phyloP scores from a whole-genome alignment of 2,797 vertebrate species.

The Ctenochaetus hawaiiensis region DNA sequence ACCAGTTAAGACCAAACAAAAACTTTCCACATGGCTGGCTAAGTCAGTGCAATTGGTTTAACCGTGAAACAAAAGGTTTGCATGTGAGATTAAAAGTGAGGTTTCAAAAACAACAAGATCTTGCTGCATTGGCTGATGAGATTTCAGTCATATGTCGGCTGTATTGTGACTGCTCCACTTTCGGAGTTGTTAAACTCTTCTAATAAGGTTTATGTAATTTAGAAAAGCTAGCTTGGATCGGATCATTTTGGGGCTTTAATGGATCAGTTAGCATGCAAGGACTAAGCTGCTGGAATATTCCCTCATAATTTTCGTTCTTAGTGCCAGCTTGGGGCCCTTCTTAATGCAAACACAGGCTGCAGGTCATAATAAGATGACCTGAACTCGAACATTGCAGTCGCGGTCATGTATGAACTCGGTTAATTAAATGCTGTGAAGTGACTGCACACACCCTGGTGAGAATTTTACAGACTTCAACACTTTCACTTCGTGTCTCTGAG shows the following conservation, averaged over 20 bases:
- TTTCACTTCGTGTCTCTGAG: background rate
- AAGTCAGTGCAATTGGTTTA: constrained; percentile 56
- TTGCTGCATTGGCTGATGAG: constrained; percentile 9
- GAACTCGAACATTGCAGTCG: constrained; percentile 1
- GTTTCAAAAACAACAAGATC: constrained; percentile 42
- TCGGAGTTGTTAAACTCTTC: constrained; percentile 74
- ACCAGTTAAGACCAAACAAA: constrained; percentile 68
- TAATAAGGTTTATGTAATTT: constrained; percentile 82
- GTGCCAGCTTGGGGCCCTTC: constrained; percentile 20
- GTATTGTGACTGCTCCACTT: constrained; percentile 74
- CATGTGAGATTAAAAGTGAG: constrained; percentile 52
- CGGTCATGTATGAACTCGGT: background rate
- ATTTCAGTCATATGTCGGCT: constrained; percentile 65
- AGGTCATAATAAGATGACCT: background rate
- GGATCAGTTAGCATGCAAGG: constrained; percentile 84
- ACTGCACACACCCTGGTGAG: too few relatives aligned
- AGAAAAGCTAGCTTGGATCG: constrained; percentile 71
- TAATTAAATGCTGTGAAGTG: background rate
- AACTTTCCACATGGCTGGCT: constrained; percentile 72
- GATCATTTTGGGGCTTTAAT: constrained; percentile 78
- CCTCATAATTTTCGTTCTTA: constrained; percentile 46
- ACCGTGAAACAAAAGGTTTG: constrained; percentile 60
- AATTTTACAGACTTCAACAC: background rate
- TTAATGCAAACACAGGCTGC: constrained; percentile 28
- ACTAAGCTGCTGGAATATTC: constrained; percentile 65